Conservation (phyloP, 1,140 invertebrate genomes). For the Papilio glaucus region DNA sequence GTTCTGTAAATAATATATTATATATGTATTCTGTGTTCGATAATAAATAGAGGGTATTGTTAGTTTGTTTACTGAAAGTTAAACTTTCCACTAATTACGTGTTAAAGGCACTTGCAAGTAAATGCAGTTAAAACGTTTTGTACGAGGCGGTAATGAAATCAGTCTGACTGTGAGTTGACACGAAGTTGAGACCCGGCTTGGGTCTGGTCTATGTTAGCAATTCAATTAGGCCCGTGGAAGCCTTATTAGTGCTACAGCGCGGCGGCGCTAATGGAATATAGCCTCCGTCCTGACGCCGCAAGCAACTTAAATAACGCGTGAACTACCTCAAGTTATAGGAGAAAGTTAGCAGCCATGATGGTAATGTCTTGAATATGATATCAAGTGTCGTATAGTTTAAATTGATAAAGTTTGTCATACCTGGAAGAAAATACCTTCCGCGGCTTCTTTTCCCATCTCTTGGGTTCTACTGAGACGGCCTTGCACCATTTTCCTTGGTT, state of each 20-base stretch:
- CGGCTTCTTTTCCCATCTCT: too few relatives aligned
- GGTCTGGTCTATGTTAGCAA: conserved; percentile 29
- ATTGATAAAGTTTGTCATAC: neutral
- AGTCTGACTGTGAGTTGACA: conserved; percentile 32
- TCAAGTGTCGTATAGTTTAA: neutral
- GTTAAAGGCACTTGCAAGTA: conserved; percentile 1
- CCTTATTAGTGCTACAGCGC: conserved; percentile 31
- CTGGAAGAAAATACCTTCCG: too few relatives aligned
- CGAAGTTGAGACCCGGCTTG: conserved; percentile 25
- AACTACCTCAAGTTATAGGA: neutral
- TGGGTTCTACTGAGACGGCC: too few relatives aligned
- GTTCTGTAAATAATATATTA: too few relatives aligned
- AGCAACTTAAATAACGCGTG: conserved; percentile 16
- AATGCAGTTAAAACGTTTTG: conserved; percentile 27
- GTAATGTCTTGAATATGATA: neutral
- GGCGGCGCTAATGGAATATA: conserved; percentile 24
- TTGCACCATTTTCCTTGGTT: too few relatives aligned
- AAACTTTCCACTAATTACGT: neutral
- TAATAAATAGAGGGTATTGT: too few relatives aligned
- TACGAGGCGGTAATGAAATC: conserved; percentile 29
- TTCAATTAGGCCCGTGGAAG: conserved; percentile 35
- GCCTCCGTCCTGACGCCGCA: neutral
- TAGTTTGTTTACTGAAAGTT: neutral
- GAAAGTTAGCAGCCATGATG: neutral
- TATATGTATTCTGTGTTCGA: too few relatives aligned